Percentiles rank a stretch among this genome's conserved stretches.
Conservation (phyloP, 2,113 vertebrate species). For the Climacteris rufus region DNA sequence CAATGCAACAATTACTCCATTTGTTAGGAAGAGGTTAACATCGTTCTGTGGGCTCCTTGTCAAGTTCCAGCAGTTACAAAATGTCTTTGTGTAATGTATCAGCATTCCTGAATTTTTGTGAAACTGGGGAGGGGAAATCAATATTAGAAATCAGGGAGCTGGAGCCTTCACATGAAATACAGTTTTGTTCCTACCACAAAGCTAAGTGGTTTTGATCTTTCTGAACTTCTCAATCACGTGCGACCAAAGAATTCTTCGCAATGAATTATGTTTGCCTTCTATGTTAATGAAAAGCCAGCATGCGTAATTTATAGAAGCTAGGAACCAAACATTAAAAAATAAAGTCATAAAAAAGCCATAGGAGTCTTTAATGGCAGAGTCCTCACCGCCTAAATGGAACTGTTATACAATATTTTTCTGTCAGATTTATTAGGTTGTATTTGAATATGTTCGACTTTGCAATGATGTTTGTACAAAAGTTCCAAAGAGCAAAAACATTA, state of each 20-base stretch:
- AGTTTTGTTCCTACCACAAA: constrained; percentile 42
- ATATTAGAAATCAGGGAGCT: constrained; percentile 42
- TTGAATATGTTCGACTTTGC: constrained; percentile 5
- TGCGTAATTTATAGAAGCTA: constrained; percentile 68
- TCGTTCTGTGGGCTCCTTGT: background rate
- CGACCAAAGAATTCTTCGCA: constrained; percentile 68
- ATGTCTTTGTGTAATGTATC: constrained; percentile 23
- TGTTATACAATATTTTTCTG: constrained; percentile 34
- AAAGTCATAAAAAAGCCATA: constrained; percentile 47
- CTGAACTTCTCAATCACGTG: constrained; percentile 62
- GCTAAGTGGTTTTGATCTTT: constrained; percentile 59
- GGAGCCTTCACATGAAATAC: constrained; percentile 49
- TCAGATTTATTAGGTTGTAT: constrained; percentile 66
- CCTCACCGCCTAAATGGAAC: constrained; percentile 8
- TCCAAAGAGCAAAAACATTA: background rate
- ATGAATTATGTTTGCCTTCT: constrained; percentile 68
- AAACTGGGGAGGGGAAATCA: background rate
- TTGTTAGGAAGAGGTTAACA: constrained; percentile 5
- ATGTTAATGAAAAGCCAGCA: constrained; percentile 72
- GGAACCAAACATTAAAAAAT: constrained; percentile 37
- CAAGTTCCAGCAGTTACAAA: constrained; percentile 11
- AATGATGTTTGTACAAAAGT: constrained; percentile 7
- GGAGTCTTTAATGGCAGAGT: constrained; percentile 53
- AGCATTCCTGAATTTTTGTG: constrained; percentile 50
- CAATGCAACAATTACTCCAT: background rate